These are phyloP conservation scores for Limanda limanda DNA, from an alignment of 2,113 vertebrate species.

Conservation along the genomic window DNA sequence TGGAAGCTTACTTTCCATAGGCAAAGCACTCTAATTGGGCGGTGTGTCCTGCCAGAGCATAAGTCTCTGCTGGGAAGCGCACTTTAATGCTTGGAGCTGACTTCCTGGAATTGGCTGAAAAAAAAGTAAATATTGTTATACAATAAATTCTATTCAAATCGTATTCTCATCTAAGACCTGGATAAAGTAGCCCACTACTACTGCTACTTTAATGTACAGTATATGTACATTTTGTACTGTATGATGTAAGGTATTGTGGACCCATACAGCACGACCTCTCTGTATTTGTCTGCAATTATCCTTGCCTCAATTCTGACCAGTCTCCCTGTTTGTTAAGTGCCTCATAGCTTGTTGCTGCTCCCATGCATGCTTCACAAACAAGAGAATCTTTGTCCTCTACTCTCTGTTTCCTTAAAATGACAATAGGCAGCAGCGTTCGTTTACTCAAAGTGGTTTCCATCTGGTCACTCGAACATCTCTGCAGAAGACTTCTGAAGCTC, in stretches of 20 bases:
- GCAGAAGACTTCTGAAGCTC: not conserved
- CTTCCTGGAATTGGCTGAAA: slow-evolving; percentile 84
- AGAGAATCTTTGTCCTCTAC: no score
- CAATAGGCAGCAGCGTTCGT: no score
- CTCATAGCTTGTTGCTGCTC: no score
- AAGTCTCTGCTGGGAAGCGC: slow-evolving; percentile 92
- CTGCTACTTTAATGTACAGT: not conserved
- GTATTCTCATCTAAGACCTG: not conserved
- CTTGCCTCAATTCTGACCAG: no score
- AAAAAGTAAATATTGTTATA: not conserved
- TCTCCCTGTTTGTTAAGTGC: no score
- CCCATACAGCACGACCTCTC: no score
- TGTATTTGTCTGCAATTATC: no score
- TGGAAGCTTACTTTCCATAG: slow-evolving; percentile 90
- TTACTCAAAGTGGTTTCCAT: no score
- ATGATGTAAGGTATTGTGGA: no score
- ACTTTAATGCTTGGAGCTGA: slow-evolving; percentile 91
- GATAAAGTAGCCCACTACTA: no score
- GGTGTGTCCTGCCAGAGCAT: slow-evolving; percentile 88
- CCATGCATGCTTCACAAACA: no score
- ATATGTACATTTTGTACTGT: not conserved
- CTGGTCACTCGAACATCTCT: not conserved
- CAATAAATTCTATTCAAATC: not conserved
- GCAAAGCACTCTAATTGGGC: slow-evolving; percentile 94
- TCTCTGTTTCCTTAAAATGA: no score